A percentile compares a stretch with the other conserved stretches of the same genome.
phyloP scores from a whole-genome alignment of 2,888 invertebrate genomes.

The Heliconius aoede region DNA sequence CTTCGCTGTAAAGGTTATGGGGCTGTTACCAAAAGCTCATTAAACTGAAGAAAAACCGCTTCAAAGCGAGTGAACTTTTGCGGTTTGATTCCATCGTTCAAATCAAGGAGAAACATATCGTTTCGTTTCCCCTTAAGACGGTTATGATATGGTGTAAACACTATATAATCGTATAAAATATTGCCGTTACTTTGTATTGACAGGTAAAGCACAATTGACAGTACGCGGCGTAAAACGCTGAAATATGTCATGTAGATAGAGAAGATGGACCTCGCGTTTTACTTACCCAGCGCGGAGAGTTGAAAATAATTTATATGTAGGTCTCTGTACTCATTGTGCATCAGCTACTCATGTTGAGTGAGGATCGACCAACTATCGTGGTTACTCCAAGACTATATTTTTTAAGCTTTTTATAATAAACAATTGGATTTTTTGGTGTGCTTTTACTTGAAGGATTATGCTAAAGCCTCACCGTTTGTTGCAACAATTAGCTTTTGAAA shows the following conservation, averaged over 20 bases:
- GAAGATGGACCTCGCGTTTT: no score
- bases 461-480: constrained; percentile 2
- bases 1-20: not conserved
- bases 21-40: not conserved
- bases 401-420: not conserved
- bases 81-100: constrained; percentile 29
- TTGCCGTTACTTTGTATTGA: no score
- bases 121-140: constrained; percentile 24
- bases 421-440: not conserved
- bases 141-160: not conserved
- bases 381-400: not conserved
- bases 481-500: constrained; percentile 9
- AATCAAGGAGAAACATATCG: constrained; percentile 30
- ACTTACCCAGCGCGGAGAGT: no score
- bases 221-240: no score
- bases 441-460: constrained; percentile 10
- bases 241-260: not conserved
- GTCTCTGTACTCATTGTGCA: no score
- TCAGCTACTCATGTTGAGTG: no score
- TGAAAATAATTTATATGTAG: no score
- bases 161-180: not conserved
- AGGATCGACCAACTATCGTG: not conserved
- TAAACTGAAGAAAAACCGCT: constrained; percentile 15
- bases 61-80: constrained; percentile 30
- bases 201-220: no score